Evolutionary conservation across 2,797 vertebrate genomes (phyloP).

Genomic region (Hoplostethus atlanticus): DNA sequence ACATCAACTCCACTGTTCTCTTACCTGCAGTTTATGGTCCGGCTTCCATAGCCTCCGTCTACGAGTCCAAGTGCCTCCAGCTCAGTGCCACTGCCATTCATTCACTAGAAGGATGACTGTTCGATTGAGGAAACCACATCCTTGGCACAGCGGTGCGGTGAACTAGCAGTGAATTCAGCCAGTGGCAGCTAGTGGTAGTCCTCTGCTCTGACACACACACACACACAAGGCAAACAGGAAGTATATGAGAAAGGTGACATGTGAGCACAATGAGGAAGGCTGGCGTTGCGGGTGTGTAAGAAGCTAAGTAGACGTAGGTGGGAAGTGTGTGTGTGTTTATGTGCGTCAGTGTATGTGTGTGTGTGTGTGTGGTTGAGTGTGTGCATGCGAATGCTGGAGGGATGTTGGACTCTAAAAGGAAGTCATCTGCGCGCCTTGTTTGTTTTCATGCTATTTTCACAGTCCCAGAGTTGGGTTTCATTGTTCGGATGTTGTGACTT

Average conservation of each 20-base stretch:
- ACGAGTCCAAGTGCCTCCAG: constrained; percentile 45
- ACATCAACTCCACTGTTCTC: constrained; percentile 1
- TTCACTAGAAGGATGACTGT: constrained; percentile 36
- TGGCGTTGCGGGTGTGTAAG: constrained; percentile 30
- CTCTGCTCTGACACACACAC: constrained; percentile 19
- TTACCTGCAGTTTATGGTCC: constrained; percentile 73
- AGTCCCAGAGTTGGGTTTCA: constrained; percentile 26
- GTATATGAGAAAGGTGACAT: constrained; percentile 67
- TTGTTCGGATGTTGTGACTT: constrained; percentile 53
- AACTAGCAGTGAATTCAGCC: constrained; percentile 24
- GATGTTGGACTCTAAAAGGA: constrained; percentile 72
- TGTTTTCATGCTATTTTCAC: constrained; percentile 65
- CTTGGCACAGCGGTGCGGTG: constrained; percentile 48
- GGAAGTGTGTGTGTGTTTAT: constrained; percentile 18
- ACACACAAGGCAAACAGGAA: constrained; percentile 80
- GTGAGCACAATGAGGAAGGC: constrained; percentile 74
- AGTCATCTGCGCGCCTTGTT: constrained; percentile 69
- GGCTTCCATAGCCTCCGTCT: constrained; percentile 57
- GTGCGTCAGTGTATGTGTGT: constrained; percentile 17
- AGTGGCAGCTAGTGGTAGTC: neutral
- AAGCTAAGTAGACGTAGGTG: constrained; percentile 24
- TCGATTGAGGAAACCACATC: constrained; percentile 73
- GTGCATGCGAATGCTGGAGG: constrained; percentile 62
- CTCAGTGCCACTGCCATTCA: constrained; percentile 62
- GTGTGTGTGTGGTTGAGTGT: constrained; percentile 31